Evolutionary conservation across 2,113 vertebrate genomes (phyloP), one percentile per base, ranked within the genome.

Genomic region (Cheilinus undulatus): DNA sequence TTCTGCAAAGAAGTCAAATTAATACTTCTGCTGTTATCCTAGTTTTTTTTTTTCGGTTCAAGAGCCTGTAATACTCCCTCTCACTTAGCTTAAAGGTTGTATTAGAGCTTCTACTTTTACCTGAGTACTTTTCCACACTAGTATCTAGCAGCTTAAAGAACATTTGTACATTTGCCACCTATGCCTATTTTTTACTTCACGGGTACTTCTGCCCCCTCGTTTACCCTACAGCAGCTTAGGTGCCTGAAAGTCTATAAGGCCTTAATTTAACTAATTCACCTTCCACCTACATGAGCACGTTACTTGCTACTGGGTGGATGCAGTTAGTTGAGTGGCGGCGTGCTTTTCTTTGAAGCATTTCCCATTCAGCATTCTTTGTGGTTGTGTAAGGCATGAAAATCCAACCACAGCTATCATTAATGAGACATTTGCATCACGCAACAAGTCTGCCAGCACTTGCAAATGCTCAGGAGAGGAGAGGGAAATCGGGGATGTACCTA

Each of bases 291-390:
- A 87, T 81, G 67, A 82, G 73, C 42, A 27, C 76, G 79, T 50
- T 63, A 70, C 34, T 78, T 6, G 63, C 84, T 80, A 69, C 72
- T 83, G 88, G 82, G 87, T 20, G 65, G 82, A 69, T 69, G 62
- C 72, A 63, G 69, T 75, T 76, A 83, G 69, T 79, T 68, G 78
- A 83, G 68, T 30, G 68, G 64, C 80, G 79, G 80, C 60, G 52
- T 64, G 62, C 52, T 69, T 64, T 61, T 52, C 78, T 93, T 92
- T 92, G 89, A 91, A 90, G 86, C 68, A 62, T 62, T 87, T 86
- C 87, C 87, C 89, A 86, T 87, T 86, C 62, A 49, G 69, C 92
- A 94, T 93, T 93, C 92, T 87, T 92, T 89, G 87, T 20, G 90
- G 88, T 89, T 92, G 88, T 88, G 92, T 89, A 85, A 91, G 67